Base-by-base conservation (phyloP, 2,888 invertebrate genomes). In the Amblyjoppa fuscipennis region DNA sequence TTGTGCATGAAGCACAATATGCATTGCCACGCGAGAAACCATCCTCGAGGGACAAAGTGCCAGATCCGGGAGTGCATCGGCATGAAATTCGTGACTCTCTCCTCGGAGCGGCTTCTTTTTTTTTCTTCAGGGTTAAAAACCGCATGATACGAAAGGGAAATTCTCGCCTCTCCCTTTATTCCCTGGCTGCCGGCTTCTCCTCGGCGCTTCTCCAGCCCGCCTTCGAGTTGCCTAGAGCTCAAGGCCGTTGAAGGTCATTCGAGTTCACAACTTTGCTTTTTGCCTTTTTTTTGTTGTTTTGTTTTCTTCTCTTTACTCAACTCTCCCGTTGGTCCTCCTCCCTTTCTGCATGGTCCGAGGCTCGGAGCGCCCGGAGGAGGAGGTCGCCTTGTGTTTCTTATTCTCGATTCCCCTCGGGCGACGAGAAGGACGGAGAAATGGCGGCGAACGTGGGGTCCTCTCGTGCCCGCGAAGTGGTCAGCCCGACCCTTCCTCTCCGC, bases 181-280 rank as follows among this genome's bases (percentile, higher is more conserved):
- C 78, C 38, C 78, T 71, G 34, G 74, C 78, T 78, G 45, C 73
- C 64, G 81, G 53, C 79, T 68, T 80, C 80, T 71, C 76, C 79
- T 75, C 53, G 78, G 61, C 41, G 61, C 41, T 69, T 74, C 45
- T 13, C 53, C 80, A 74, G 78, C 41, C 80, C 83, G 64, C 77
- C 66, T 86, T 73, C 41, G 82, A 82, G 83, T 85, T 87, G 89
- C 86, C 87, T 88, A 88, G 90, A 89, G 88, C 87, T 79, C 90
- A 91, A 91, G 91, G 91, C 89, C 90, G 91, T 88, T 90, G 90
- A 90, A 91, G 91, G 90, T 91, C 88, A 89, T 86, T 85, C 85
- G 89, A 89, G 90, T 89, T 90, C 88, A 89, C 76, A 87, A 87
- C 88, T 89, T 87, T 87, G 74, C 59, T 76, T 75, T 80, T 82